Evolutionary conservation across 2,888 invertebrate species (phyloP).

Genomic region (Lasioglossum malachurum): DNA sequence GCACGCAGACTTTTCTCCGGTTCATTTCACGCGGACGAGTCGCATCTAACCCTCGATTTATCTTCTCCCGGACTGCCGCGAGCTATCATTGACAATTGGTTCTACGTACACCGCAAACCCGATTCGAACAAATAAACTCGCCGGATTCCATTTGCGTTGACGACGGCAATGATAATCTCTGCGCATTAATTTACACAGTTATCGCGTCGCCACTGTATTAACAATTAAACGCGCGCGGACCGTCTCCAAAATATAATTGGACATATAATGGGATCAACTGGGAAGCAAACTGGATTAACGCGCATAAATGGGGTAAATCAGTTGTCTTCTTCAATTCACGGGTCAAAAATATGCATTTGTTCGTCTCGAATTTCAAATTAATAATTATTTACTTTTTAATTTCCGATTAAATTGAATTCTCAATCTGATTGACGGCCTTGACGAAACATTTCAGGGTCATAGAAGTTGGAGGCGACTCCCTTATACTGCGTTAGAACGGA

Average conservation of each 20-base stretch:
- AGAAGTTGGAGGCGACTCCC: no score
- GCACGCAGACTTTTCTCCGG: conserved; percentile 17
- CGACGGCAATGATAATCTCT: conserved; percentile 29
- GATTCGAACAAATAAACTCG: conserved; percentile 21
- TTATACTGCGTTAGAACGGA: no score
- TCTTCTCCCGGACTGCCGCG: background rate
- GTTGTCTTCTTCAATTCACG: background rate
- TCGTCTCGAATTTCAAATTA: no score
- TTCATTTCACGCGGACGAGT: background rate
- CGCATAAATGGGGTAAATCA: background rate
- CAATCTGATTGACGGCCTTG: no score
- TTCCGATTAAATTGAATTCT: no score
- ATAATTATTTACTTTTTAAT: no score
- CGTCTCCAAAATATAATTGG: background rate
- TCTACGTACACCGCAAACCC: background rate
- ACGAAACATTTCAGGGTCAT: no score
- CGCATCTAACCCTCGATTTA: conserved; percentile 21
- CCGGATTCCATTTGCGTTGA: conserved; percentile 17
- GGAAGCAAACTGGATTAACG: background rate
- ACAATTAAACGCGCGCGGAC: conserved; percentile 13
- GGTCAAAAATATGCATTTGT: no score
- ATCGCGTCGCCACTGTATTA: background rate
- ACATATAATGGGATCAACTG: background rate
- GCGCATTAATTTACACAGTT: conserved; percentile 18
- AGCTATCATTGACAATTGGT: conserved; percentile 26